Evolutionary conservation across 2,888 invertebrate genomes (phyloP), one percentile per base, ranked within the genome.

Genomic region (Napeogenes sylphis): DNA sequence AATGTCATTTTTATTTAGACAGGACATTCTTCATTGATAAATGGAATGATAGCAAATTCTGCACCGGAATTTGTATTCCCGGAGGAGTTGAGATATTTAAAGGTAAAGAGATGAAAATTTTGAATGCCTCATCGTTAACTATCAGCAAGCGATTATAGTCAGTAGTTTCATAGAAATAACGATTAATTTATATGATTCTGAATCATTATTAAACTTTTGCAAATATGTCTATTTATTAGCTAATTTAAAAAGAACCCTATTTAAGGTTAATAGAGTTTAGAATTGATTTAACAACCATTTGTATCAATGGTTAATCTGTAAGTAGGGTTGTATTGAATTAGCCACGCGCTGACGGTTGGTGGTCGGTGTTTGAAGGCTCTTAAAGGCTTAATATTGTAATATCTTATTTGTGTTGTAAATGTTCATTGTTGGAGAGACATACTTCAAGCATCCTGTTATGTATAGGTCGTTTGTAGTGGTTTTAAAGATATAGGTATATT

Each of bases 301-400:
- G 30, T 30, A 21, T 51, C 10, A 8, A 30, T 57, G 55, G 30
- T 55, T 4, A 53, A 32, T 63, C 35, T 53, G 30, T 21, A 30
- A 8, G 14, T 55, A 59, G 54, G 58, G 61, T 57, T 65, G 58
- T 46, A 56, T 73, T 70, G 71, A 71, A 62, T 68, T 59, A 45
- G 70, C 70, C 73, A 76, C 72, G 75, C 71, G 74, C 69, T 64
- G 71, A 38, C 71, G 63, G 72, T 70, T 61, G 75, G 75, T 69
- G 74, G 74, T 70, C 72, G 61, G 54, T 51, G 47, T 33, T 56
- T 12, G 51, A 65, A 51, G 58, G 61, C 61, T 65, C 56, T 32
- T 45, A 45, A 59, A 13, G 13, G 59, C 45, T 51, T 51, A 30
- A 12, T 30, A 30, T 30, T 30, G 51, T 51, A 12, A 51, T 51